Evolutionary conservation across 1,140 invertebrate species (phyloP), one percentile per base, ranked within the genome.

Genomic region (Centruroides sculpturatus): DNA sequence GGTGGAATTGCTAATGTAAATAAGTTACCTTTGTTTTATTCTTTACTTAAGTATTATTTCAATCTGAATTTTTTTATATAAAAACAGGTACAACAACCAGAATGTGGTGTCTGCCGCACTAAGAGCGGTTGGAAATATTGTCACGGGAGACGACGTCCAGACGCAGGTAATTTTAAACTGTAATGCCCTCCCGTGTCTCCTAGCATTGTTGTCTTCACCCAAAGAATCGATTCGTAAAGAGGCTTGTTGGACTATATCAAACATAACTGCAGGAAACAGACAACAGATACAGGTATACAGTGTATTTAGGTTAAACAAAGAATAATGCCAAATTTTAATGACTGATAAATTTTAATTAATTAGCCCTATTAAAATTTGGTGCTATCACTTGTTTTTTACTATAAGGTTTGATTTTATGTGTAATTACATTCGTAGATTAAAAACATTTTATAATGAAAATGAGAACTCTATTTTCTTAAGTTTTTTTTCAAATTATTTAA

Each of bases 241-340:
- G 76, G 91, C 93, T 7, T 97, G 92, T 72, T 98, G 95, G 94
- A 96, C 94, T 51, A 86, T 98, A 65, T 97, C 92, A 49, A 98
- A 98, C 76, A 96, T 98, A 57, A 96, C 94, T 4, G 94, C 94
- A 57, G 94, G 95, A 55, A 98, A 97, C 77, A 81, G 87, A 54
- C 82, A 85, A 67, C 95, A 98, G 78, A 93, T 95, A 41, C 41
- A 41, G 41, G 41, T 41, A 41, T 41, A 6, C 8, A 41, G 8
- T 41, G 41, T 6, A 41, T 69, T 23, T 23, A 23, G 23, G 23
- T 23, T 23, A 23, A 23, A 23, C 23, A 23, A 23, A 23, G 23
- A 23, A 23, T 23, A 23, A 23, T 23, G 23, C 23, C 23, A 23
- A 23, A 23, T 23, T 23, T 23, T 23, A 23, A 23, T 23, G 23